Conservation (phyloP, 1,140 invertebrate genomes). For the Drosophila tristis region DNA sequence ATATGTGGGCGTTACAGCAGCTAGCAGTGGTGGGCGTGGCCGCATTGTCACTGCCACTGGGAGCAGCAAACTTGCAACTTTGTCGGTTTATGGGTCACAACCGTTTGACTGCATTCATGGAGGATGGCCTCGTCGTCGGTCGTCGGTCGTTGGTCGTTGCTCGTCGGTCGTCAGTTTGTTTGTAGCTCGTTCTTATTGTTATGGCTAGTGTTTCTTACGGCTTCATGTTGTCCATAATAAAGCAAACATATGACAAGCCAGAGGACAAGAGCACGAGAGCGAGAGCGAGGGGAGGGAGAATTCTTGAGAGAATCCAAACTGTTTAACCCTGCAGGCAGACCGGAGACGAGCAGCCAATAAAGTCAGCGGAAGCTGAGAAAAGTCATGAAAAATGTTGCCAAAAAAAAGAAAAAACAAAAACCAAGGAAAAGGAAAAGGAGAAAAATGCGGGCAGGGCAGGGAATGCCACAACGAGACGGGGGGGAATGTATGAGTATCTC, state of each 20-base stretch:
- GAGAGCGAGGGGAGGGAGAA: constrained; percentile 13
- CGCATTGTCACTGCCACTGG: constrained; percentile 17
- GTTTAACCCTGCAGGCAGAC: constrained; percentile 54
- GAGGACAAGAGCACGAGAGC: background rate
- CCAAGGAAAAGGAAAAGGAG: constrained; percentile 29
- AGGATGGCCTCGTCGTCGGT: constrained; percentile 1
- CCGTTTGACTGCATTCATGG: constrained; percentile 62
- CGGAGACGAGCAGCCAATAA: constrained; percentile 67
- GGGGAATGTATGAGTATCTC: constrained; percentile 29
- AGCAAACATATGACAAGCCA: constrained; percentile 65
- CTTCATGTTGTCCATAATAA: constrained; percentile 70
- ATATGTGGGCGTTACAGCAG: constrained; percentile 39
- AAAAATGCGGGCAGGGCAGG: background rate
- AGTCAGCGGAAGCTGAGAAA: constrained; percentile 68
- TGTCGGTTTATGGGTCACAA: constrained; percentile 76
- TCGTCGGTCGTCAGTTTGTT: constrained; percentile 17
- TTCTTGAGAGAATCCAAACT: constrained; percentile 43
- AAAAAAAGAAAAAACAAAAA: constrained; percentile 55
- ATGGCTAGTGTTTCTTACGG: constrained; percentile 71
- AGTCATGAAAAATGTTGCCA: constrained; percentile 79
- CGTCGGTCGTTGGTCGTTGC: background rate
- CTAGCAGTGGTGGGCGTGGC: constrained; percentile 36
- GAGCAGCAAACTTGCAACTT: constrained; percentile 56
- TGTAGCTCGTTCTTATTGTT: constrained; percentile 71
- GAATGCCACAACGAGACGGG: constrained; percentile 38